phyloP scores from a whole-genome alignment of 2,888 invertebrate genomes.

The Camponotus fellah region DNA sequence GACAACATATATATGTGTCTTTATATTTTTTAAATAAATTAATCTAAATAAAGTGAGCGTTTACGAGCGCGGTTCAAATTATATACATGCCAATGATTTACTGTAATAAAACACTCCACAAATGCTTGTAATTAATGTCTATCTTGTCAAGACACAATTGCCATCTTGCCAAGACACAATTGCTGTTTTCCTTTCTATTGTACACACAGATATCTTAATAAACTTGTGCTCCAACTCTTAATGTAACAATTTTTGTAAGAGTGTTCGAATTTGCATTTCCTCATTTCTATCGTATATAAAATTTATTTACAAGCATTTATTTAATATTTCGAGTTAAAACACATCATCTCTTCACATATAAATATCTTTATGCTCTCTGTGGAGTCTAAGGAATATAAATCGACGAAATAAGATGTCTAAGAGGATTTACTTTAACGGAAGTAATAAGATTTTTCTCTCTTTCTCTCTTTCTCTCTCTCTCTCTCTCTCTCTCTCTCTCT shows the following conservation, averaged over 20 bases:
- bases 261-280: neutral
- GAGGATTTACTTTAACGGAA: slow-evolving; percentile 16
- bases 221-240: too few relatives aligned
- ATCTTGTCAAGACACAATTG: neutral
- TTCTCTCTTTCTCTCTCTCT: too few relatives aligned
- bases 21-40: slow-evolving; percentile 4
- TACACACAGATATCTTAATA: too few relatives aligned
- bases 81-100: neutral
- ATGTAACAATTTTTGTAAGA: neutral
- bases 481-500: neutral
- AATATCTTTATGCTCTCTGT: neutral
- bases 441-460: neutral
- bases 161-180: too few relatives aligned
- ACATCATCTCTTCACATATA: neutral
- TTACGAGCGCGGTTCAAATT: neutral
- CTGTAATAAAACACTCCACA: neutral
- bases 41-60: neutral
- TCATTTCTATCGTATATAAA: neutral
- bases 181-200: neutral
- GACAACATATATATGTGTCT: neutral
- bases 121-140: neutral
- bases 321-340: neutral
- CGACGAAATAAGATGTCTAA: neutral
- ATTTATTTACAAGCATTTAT: neutral
- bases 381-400: neutral